A percentile compares a stretch with the other conserved stretches of the same genome.
Conservation (phyloP, 2,888 invertebrate genomes). For the Ceriagrion tenellum region DNA sequence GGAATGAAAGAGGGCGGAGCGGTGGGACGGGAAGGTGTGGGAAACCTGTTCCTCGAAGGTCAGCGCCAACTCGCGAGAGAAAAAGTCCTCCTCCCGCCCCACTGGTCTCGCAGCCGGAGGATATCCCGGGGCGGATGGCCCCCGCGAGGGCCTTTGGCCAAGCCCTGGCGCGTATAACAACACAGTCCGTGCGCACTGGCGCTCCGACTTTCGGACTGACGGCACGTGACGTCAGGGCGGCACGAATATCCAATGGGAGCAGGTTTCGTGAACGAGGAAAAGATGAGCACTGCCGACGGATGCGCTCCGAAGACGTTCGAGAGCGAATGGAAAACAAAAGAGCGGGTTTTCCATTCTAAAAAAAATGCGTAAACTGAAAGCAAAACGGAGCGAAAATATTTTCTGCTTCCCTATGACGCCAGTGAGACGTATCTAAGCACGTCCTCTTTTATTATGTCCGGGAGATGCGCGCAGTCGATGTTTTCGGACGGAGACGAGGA, state of each 20-base stretch:
- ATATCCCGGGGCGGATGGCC: not conserved
- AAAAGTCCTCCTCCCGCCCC: not conserved
- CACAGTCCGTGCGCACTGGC: not conserved
- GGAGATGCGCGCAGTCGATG: not conserved
- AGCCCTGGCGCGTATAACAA: not conserved
- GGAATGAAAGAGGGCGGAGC: not conserved
- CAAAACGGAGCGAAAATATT: not conserved
- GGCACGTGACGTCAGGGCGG: not conserved
- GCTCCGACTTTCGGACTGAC: not conserved
- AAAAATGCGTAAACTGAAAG: too few species aligned
- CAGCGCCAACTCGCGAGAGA: not conserved
- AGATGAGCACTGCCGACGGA: not conserved
- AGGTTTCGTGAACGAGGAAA: slow-evolving; percentile 3
- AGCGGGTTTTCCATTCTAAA: not conserved
- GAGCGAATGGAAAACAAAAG: not conserved
- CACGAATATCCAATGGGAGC: not conserved
- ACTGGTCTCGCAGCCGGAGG: not conserved
- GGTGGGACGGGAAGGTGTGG: not conserved
- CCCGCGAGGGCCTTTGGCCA: not conserved
- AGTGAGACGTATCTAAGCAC: not conserved
- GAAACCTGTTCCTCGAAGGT: slow-evolving; percentile 1
- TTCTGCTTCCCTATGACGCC: not conserved
- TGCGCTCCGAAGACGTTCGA: not conserved
- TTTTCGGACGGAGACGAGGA: not conserved
- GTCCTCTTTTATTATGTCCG: not conserved